Conservation (phyloP, 2,888 invertebrate genomes). For the Callosobruchus maculatus region DNA sequence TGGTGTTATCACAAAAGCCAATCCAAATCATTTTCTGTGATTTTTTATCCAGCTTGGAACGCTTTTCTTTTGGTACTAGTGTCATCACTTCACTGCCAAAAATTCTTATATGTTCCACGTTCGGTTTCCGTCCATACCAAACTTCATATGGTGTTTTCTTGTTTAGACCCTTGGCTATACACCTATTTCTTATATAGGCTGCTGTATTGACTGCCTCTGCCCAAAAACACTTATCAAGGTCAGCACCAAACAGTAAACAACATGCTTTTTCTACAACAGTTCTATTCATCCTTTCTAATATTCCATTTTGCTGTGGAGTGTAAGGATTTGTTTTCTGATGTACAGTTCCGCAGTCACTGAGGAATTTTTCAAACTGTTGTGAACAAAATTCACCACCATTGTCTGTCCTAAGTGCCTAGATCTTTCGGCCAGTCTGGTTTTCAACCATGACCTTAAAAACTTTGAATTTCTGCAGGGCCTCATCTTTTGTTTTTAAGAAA, state of each 20-base stretch:
- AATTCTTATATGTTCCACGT: too few relatives aligned
- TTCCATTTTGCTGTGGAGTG: slow-evolving; percentile 16
- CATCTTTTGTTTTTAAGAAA: slow-evolving; percentile 6
- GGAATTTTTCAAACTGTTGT: slow-evolving; percentile 1
- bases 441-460: slow-evolving; percentile 15
- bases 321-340: slow-evolving; percentile 7
- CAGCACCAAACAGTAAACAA: slow-evolving; percentile 29
- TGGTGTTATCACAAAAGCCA: too few relatives aligned
- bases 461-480: slow-evolving; percentile 9
- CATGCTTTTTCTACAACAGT: slow-evolving; percentile 28
- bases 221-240: slow-evolving; percentile 27
- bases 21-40: too few relatives aligned
- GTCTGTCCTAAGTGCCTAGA: slow-evolving; percentile 14
- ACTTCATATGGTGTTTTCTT: too few relatives aligned
- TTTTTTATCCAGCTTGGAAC: too few relatives aligned
- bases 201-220: slow-evolving; percentile 30
- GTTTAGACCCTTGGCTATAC: too few relatives aligned
- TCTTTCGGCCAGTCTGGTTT: slow-evolving; percentile 13
- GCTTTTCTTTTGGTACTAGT: too few relatives aligned
- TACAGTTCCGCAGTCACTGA: slow-evolving; percentile 4
- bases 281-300: slow-evolving; percentile 27
- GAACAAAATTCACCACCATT: slow-evolving; percentile 16
- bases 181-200: slow-evolving; percentile 27
- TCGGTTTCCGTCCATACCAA: too few relatives aligned
- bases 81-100: too few relatives aligned